Base-by-base conservation (phyloP, 35 echinoderm and acorn worm genomes). In the Heliocidaris tuberculata region DNA sequence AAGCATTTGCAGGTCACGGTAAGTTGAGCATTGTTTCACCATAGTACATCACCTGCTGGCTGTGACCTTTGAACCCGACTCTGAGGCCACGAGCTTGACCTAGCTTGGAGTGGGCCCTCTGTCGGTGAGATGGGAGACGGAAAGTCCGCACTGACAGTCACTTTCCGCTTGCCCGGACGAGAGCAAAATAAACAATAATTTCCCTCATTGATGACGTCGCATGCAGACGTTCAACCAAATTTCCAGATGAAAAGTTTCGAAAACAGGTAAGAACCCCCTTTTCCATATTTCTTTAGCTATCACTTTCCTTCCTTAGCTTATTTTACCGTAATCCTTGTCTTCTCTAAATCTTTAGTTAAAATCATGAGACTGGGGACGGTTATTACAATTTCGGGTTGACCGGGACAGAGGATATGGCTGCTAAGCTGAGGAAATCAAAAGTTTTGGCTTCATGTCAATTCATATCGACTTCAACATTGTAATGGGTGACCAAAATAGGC, bases 391-490 rank as follows among this genome's bases (percentile, higher is more conserved):
- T 89, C 13, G 50, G n/a, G 50, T 48, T 93, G 91, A 93, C 91
- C 91, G 47, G 91, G n/a, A 59, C 50, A 93, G 30, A 93, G 91
- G 91, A 93, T 93, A 48, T 93, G 91, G 91, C 50, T 93, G 31
- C 13, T 93, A 93, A 93, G 91, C 91, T 48, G 16, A 50, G 91
- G 91, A 93, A 93, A 59, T 93, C 49, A 59, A 93, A 59, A 93
- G 91, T 93, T 93, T 93, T 93, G 91, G 91, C 91, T 93, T 93
- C 31, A 31, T 93, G 91, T 93, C 91, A 93, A 59, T 93, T 93
- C 91, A n/a, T 49, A 93, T 93, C 48, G 91, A n/a, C 31, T 52
- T 93, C 91, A 93, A 93, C 91, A 93, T 30, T 48, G 50, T 59
- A 59, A 93, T 48, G 50, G 91, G 50, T 49, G 91, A 93, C 91